Conservation (phyloP, 23 tunicate genomes). For the Styela plicata region DNA sequence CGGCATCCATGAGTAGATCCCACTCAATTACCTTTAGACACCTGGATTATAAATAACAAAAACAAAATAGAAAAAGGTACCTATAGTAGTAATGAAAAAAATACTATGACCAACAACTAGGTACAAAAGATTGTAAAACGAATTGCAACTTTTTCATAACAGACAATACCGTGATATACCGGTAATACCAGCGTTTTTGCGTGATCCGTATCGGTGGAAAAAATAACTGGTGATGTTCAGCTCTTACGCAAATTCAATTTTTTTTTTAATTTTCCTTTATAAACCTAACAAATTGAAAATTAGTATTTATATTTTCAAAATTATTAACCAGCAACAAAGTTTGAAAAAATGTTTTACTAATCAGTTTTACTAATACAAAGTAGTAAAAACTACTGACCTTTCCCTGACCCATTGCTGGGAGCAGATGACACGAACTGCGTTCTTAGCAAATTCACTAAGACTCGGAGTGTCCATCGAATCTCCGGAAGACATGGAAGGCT, state of each 20-base stretch:
- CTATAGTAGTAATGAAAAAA: neutral
- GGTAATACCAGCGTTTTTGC: too few species aligned
- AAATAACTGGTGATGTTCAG: too few species aligned
- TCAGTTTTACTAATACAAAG: too few species aligned
- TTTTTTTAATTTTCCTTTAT: too few species aligned
- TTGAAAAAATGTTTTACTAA: too few species aligned
- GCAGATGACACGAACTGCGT: constrained; percentile 66
- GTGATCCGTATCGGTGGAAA: too few species aligned
- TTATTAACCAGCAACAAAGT: too few species aligned
- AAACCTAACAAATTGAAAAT: too few species aligned
- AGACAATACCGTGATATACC: too few species aligned
- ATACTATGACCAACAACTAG: neutral
- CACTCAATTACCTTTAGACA: constrained; percentile 62
- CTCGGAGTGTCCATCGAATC: constrained; percentile 13
- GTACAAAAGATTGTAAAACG: neutral
- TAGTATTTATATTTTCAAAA: too few species aligned
- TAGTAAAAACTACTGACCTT: constrained; percentile 62
- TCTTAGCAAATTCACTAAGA: constrained; percentile 77
- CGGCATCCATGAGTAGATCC: constrained; percentile 72
- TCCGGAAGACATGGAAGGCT: neutral
- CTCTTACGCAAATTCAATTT: too few species aligned
- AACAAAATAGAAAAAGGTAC: neutral
- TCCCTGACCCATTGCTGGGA: constrained; percentile 89
- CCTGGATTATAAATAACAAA: constrained; percentile 20
- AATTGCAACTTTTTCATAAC: neutral